Evolutionary conservation across 2,888 invertebrate genomes (phyloP), one percentile per base, ranked within the genome.

Genomic region (Erebia epiphron): DNA sequence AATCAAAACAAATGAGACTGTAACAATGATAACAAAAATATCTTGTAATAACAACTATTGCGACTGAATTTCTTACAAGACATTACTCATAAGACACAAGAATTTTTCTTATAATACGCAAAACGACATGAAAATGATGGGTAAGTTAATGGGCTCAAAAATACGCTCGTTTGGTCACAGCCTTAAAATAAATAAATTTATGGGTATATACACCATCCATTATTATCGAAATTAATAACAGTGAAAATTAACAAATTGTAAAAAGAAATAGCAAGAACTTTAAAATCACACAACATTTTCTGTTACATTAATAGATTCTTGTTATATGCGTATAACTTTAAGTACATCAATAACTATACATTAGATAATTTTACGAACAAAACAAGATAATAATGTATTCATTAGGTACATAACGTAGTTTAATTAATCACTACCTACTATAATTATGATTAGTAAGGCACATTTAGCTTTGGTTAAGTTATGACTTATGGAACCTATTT

Each of bases 381-480:
- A 58, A 67, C 11, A 67, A 60, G 61, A 61, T 52, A 61, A 61
- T 66, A 68, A 70, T 58, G 57, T 62, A 50, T 57, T 67, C 9
- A 54, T 26, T 57, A 57, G 26, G 56, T 64, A 61, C 35, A 66
- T 50, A 56, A 67, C 54, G 10, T 56, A 21, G 70, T 57, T 68
- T 64, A 68, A 52, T 62, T 65, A 71, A 60, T 70, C n/a, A 35
- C 35, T 73, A 79, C 77, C 78, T 82, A 81, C 79, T 79, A 83
- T 72, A 79, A 82, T 87, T 88, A 86, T 57, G 69, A 76, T 76
- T 86, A 86, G 73, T 89, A 89, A 89, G 89, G 89, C 89, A 89
- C 89, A 79, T 77, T 80, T 79, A 78, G 75, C 83, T 87, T 86
- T 88, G 75, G 79, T 85, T 78, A 79, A 64, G 75, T 46, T 73